Conservation (phyloP, 2,797 vertebrate species). For the Leuciscus waleckii region DNA sequence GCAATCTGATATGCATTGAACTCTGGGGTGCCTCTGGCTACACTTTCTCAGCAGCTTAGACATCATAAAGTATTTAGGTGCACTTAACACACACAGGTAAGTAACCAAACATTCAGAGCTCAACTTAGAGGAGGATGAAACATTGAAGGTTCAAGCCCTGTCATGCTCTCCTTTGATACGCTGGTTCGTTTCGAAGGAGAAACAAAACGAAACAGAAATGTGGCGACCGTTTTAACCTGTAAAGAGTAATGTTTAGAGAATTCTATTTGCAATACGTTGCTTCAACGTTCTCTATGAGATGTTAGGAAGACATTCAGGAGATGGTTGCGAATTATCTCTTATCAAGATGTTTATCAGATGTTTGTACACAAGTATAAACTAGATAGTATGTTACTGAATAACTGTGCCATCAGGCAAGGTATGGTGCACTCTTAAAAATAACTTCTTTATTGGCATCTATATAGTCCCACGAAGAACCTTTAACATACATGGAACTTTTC, state of each 20-base stretch:
- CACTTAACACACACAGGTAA: slow-evolving; percentile 77
- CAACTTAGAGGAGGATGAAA: background rate
- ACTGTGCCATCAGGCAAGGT: background rate
- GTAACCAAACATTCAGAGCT: slow-evolving; percentile 65
- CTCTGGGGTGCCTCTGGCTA: slow-evolving; percentile 76
- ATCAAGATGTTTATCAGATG: background rate
- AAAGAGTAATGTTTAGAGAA: background rate
- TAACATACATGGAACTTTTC: too few relatives aligned
- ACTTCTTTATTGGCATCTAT: too few relatives aligned
- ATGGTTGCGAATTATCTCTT: background rate
- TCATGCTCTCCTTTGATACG: background rate
- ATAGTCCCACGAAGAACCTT: too few relatives aligned
- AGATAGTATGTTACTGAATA: too few relatives aligned
- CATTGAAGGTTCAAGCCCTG: background rate
- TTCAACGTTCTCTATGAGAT: background rate
- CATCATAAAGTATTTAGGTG: slow-evolving; percentile 85
- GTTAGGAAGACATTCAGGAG: background rate
- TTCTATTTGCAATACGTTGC: background rate
- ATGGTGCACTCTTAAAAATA: too few relatives aligned
- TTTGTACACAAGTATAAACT: background rate
- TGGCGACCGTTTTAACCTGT: background rate
- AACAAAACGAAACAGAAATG: background rate
- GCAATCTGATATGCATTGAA: slow-evolving; percentile 71
- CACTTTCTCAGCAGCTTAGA: slow-evolving; percentile 78
- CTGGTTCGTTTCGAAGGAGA: background rate